These are phyloP conservation scores for Strigamia maritima DNA, from an alignment of 2,888 invertebrate genomes.

Conservation along the genomic window DNA sequence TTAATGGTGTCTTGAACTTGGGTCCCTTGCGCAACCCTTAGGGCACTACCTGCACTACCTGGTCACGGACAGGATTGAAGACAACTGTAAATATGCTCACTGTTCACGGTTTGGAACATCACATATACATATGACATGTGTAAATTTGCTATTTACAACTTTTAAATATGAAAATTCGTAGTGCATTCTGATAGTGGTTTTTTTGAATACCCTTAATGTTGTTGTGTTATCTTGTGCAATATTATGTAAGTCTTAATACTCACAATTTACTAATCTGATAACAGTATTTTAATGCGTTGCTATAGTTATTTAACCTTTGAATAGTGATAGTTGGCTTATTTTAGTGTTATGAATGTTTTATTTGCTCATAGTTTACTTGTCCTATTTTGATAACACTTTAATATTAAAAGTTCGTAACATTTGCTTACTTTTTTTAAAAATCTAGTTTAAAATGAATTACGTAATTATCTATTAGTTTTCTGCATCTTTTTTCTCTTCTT, in stretches of 20 bases:
- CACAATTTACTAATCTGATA: background rate
- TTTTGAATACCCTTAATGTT: background rate
- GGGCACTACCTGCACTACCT: background rate
- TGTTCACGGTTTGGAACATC: background rate
- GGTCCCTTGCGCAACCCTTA: background rate
- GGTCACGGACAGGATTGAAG: background rate
- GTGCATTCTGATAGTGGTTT: background rate
- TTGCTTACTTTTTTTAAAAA: background rate
- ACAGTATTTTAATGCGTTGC: background rate
- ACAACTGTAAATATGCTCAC: background rate
- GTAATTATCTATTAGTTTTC: background rate
- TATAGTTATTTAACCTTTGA: background rate
- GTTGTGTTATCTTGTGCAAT: background rate
- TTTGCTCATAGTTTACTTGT: background rate
- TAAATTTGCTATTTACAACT: background rate
- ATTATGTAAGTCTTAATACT: too few species aligned
- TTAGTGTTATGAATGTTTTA: background rate
- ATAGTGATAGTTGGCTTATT: background rate
- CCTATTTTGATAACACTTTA: background rate
- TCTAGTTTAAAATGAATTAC: too few species aligned
- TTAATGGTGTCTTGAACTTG: background rate
- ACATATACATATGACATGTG: background rate
- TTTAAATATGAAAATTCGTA: background rate
- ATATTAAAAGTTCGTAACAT: background rate
- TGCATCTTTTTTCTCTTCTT: constrained; percentile 31